Conservation (phyloP, 2,113 vertebrate species). For the Bungarus multicinctus region DNA sequence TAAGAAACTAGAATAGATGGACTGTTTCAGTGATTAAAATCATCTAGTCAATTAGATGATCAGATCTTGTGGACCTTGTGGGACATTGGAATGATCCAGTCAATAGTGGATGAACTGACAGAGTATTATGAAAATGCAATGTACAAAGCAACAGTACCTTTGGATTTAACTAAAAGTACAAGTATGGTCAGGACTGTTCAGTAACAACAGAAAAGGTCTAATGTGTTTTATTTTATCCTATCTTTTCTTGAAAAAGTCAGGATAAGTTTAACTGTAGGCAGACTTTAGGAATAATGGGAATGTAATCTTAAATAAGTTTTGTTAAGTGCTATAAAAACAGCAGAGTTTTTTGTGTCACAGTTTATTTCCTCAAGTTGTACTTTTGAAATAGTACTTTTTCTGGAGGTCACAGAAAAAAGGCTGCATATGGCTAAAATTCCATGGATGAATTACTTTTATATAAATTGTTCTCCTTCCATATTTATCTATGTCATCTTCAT, state of each 20-base stretch:
- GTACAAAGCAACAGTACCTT: not conserved
- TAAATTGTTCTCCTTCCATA: not conserved
- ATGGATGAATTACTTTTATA: not conserved
- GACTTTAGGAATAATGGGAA: not conserved
- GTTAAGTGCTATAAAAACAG: not conserved
- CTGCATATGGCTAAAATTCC: not conserved
- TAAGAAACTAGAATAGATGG: not conserved
- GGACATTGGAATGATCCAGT: not conserved
- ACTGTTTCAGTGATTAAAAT: conserved; percentile 20
- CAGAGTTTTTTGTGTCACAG: not conserved
- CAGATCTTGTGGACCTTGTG: not conserved
- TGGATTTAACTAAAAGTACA: not conserved
- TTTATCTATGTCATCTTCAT: not conserved
- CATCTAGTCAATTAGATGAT: not conserved
- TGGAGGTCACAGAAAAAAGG: not conserved
- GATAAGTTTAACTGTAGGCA: not conserved
- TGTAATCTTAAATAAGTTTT: not conserved
- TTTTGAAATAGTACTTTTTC: not conserved
- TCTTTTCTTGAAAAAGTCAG: not conserved
- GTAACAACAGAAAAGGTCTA: not conserved
- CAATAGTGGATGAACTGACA: not conserved
- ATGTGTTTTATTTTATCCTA: not conserved
- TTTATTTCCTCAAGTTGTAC: not conserved
- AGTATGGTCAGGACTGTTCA: not conserved
- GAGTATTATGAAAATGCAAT: not conserved